These are phyloP conservation scores for Agelaius tricolor DNA, from an alignment of 2,113 vertebrate species.

Conservation along the genomic window DNA sequence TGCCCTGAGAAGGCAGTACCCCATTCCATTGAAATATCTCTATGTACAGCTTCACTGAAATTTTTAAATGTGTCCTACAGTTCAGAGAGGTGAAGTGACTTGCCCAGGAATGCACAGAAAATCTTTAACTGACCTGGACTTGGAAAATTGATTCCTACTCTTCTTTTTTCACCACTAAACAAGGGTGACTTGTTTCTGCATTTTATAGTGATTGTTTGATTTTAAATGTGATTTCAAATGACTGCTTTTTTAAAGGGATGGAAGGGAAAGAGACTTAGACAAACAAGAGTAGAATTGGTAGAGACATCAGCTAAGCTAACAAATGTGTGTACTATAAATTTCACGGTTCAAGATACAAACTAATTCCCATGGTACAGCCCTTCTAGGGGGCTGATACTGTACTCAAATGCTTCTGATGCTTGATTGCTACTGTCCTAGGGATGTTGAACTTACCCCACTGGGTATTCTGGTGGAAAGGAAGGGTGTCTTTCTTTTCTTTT, in stretches of 20 bases:
- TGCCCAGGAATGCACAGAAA: not conserved
- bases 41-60: not conserved
- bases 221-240: not conserved
- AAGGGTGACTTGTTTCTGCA: not conserved
- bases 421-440: not conserved
- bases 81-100: not conserved
- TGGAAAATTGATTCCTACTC: not conserved
- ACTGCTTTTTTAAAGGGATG: not conserved
- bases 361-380: not conserved
- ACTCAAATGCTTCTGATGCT: not conserved
- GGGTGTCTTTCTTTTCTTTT: not conserved
- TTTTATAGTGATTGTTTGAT: not conserved
- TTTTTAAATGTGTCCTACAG: not conserved
- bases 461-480: not conserved
- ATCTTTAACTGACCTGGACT: not conserved
- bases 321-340: not conserved
- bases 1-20: not conserved
- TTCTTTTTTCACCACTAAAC: not conserved
- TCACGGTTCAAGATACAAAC: not conserved
- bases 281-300: not conserved
- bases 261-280: not conserved
- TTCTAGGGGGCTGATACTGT: not conserved
- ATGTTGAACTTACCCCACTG: not conserved
- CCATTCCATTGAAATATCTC: not conserved
- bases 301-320: not conserved